Evolutionary conservation across 1,140 invertebrate genomes (phyloP).

Genomic region (Conus betulinus): DNA sequence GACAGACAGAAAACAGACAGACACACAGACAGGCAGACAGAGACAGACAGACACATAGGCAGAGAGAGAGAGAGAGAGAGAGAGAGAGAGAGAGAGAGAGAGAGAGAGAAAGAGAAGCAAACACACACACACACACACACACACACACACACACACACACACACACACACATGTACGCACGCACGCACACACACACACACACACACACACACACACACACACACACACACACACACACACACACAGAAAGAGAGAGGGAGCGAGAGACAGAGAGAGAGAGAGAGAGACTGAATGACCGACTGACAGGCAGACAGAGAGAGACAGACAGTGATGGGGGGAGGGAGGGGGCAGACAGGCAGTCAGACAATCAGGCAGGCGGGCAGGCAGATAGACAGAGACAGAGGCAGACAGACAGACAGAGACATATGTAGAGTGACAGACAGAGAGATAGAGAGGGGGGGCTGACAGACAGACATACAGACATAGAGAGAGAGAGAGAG

Average conservation of each 20-base stretch:
- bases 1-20: background rate
- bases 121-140: background rate
- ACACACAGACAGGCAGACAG: background rate
- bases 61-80: constrained; percentile 10
- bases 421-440: too few relatives aligned
- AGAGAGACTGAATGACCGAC: too few relatives aligned
- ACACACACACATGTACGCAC: background rate
- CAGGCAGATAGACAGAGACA: too few relatives aligned
- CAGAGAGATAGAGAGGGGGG: too few relatives aligned
- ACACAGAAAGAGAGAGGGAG: background rate
- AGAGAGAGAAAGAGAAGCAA: background rate
- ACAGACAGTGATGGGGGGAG: background rate
- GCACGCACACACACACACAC: constrained; percentile 9
- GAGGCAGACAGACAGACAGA: too few relatives aligned
- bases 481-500: background rate
- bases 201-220: constrained; percentile 7
- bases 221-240: constrained; percentile 1
- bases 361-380: too few relatives aligned
- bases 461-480: too few relatives aligned
- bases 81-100: background rate
- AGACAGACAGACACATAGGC: background rate
- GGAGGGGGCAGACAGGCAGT: background rate
- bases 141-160: background rate
- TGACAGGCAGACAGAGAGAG: background rate
- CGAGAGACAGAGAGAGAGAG: background rate